phyloP scores from a whole-genome alignment of 2,113 vertebrate species.

The Synchiropus splendidus region DNA sequence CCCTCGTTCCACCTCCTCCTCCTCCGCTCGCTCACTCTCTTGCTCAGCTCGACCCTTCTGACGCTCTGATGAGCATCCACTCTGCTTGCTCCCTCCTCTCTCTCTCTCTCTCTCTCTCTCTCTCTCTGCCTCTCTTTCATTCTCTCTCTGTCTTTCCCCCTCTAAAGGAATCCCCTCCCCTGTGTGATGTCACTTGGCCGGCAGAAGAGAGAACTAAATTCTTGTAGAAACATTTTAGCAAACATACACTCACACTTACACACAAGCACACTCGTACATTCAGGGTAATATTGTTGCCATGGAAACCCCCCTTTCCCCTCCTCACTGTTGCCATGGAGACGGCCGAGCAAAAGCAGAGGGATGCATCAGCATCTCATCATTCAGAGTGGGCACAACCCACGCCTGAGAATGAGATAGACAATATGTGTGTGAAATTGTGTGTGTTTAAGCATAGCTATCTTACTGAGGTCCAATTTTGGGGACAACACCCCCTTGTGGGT shows the following conservation, averaged over 20 bases:
- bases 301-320: slow-evolving; percentile 29
- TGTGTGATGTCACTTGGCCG: slow-evolving; percentile 37
- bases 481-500: too few relatives aligned
- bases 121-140: not conserved
- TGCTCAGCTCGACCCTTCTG: slow-evolving; percentile 20
- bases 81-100: not conserved
- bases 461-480: too few relatives aligned
- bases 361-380: slow-evolving; percentile 12
- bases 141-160: slow-evolving; percentile 2
- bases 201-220: slow-evolving; percentile 1
- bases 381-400: slow-evolving; percentile 30
- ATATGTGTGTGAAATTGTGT: slow-evolving; percentile 6
- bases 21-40: slow-evolving; percentile 7
- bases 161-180: slow-evolving; percentile 40
- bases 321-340: slow-evolving; percentile 36
- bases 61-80: slow-evolving; percentile 14
- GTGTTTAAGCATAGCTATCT: too few relatives aligned
- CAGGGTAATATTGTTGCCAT: slow-evolving; percentile 46
- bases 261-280: slow-evolving; percentile 4
- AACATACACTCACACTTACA: slow-evolving; percentile 1
- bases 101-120: not conserved
- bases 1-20: slow-evolving; percentile 29
- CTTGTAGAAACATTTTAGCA: slow-evolving; percentile 1
- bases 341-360: slow-evolving; percentile 1
- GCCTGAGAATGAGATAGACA: slow-evolving; percentile 9